A percentile compares a stretch with the other conserved stretches of the same genome.
These are phyloP conservation scores for Lipophrys pholis DNA, from an alignment of 2,113 vertebrate genomes.

Conservation along the genomic window DNA sequence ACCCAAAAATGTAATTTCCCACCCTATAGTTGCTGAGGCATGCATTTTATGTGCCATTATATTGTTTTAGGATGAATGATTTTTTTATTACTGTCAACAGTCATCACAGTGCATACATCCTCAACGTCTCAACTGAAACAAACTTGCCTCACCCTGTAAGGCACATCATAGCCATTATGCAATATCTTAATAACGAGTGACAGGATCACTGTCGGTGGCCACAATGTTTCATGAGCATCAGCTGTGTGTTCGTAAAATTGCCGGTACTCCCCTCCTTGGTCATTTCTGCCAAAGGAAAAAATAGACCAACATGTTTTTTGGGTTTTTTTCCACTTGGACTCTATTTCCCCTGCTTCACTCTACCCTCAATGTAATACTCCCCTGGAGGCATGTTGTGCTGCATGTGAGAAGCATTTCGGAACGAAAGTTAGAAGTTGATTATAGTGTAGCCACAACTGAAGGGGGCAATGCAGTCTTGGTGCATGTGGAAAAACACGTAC, in stretches of 20 bases:
- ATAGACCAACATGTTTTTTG: not conserved
- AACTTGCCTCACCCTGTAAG: slow-evolving; percentile 23
- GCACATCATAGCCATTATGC: slow-evolving; percentile 2
- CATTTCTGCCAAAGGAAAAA: not conserved
- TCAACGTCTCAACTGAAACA: too few relatives aligned
- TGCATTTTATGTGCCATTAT: too few relatives aligned
- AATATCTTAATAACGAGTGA: not conserved
- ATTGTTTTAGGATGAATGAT: too few relatives aligned
- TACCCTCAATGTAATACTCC: slow-evolving; percentile 17
- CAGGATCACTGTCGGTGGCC: not conserved
- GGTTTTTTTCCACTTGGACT: not conserved
- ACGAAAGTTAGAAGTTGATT: slow-evolving; percentile 55
- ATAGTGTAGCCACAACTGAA: slow-evolving; percentile 26
- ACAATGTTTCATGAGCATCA: not conserved
- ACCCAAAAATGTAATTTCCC: too few relatives aligned
- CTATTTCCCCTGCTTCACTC: not conserved
- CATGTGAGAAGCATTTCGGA: slow-evolving; percentile 51
- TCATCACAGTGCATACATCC: too few relatives aligned
- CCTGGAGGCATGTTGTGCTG: slow-evolving; percentile 34
- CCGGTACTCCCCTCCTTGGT: not conserved
- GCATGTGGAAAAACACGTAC: slow-evolving; percentile 22
- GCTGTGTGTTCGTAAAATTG: not conserved
- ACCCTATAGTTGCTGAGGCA: too few relatives aligned
- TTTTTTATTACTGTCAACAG: too few relatives aligned
- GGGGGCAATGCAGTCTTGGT: slow-evolving; percentile 33